Evolutionary conservation across 1,140 invertebrate genomes (phyloP).

Genomic region (Ylistrum balloti): DNA sequence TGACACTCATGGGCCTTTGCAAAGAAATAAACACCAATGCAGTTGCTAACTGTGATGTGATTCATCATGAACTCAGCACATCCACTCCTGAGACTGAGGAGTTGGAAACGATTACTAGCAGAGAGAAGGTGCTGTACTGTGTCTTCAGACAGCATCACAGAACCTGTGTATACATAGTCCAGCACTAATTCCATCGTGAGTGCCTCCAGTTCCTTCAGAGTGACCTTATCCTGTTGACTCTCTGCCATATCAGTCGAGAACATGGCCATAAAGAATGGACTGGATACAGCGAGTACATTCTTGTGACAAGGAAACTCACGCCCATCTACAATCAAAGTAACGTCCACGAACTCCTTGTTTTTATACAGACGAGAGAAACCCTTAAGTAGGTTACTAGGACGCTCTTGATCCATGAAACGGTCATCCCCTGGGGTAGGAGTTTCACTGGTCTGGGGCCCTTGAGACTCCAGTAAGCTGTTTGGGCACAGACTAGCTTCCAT

Average conservation of each 20-base stretch:
- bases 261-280: constrained; percentile 85
- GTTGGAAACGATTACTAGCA: constrained; percentile 85
- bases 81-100: constrained; percentile 78
- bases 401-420: constrained; percentile 72
- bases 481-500: constrained; percentile 42
- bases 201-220: constrained; percentile 84
- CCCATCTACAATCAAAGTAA: constrained; percentile 82
- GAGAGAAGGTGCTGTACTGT: constrained; percentile 85
- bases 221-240: constrained; percentile 82
- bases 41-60: constrained; percentile 79
- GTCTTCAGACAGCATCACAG: constrained; percentile 83
- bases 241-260: constrained; percentile 83
- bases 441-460: constrained; percentile 64
- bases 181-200: constrained; percentile 83
- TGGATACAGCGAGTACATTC: constrained; percentile 84
- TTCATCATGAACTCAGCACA: constrained; percentile 81
- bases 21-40: constrained; percentile 81
- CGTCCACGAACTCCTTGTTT: constrained; percentile 83
- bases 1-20: constrained; percentile 80
- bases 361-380: constrained; percentile 84
- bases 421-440: constrained; percentile 63
- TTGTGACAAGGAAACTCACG: constrained; percentile 84
- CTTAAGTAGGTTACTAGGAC: constrained; percentile 77
- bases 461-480: constrained; percentile 50
- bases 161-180: constrained; percentile 85